Conservation (phyloP, 2,113 vertebrate species). For the Oreocharis arfaki region DNA sequence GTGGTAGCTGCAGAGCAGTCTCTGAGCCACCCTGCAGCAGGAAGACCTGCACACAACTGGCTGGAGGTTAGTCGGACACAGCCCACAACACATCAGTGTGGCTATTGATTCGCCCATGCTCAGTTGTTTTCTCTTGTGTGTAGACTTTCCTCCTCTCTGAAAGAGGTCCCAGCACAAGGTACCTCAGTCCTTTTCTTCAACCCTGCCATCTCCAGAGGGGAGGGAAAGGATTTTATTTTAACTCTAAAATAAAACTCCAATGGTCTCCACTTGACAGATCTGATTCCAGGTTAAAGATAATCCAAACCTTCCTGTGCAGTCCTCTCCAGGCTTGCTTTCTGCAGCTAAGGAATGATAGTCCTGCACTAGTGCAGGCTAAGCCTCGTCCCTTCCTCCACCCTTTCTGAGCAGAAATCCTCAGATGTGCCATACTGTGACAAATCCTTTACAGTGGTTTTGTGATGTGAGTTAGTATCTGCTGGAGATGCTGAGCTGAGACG, state of each 20-base stretch:
- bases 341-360: not conserved
- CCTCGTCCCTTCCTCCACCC: not conserved
- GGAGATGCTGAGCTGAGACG: constrained; percentile 62
- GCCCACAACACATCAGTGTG: not conserved
- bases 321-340: not conserved
- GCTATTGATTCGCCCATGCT: not conserved
- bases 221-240: not conserved
- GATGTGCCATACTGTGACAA: constrained; percentile 48
- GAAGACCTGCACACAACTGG: not conserved
- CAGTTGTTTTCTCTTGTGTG: not conserved
- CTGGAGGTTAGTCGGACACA: not conserved
- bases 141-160: not conserved
- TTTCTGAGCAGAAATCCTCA: constrained; percentile 25
- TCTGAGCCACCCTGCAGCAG: not conserved
- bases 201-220: not conserved
- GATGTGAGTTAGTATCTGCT: constrained; percentile 67
- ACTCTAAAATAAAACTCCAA: not conserved
- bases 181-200: not conserved
- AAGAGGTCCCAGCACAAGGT: not conserved
- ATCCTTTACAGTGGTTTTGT: constrained; percentile 70
- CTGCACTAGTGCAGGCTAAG: not conserved
- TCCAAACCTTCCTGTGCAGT: not conserved
- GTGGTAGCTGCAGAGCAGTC: not conserved
- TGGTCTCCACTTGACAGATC: not conserved
- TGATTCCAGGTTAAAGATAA: not conserved